Conservation (phyloP, 2,797 vertebrate genomes). For the Melanotaenia boesemani region DNA sequence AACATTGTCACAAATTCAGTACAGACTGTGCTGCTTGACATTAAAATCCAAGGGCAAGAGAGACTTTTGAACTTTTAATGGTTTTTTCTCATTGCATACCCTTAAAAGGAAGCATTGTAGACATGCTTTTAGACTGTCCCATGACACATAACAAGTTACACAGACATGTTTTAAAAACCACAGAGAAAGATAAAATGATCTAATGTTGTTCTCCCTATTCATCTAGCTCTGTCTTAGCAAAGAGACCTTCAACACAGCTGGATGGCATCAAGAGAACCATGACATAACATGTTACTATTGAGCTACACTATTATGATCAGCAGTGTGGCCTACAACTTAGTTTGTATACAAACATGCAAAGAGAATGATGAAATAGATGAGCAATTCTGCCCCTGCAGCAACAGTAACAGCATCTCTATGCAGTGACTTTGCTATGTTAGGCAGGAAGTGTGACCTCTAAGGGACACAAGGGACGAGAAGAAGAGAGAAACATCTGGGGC, state of each 20-base stretch:
- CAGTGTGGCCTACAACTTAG: constrained; percentile 36
- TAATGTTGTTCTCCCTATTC: neutral
- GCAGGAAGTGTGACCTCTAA: constrained; percentile 68
- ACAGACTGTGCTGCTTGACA: constrained; percentile 43
- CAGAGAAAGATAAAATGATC: constrained; percentile 7
- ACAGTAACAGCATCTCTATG: constrained; percentile 35
- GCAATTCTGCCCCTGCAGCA: constrained; percentile 32
- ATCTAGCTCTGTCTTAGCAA: constrained; percentile 9
- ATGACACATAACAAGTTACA: constrained; percentile 44
- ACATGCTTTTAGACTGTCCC: constrained; percentile 22
- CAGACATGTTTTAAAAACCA: constrained; percentile 38
- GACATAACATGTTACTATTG: constrained; percentile 19
- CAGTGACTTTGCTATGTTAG: constrained; percentile 48
- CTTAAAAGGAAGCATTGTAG: constrained; percentile 51
- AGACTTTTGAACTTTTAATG: constrained; percentile 50
- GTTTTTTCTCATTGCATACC: constrained; percentile 6
- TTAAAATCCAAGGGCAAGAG: constrained; percentile 19
- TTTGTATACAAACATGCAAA: constrained; percentile 22
- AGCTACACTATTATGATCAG: constrained; percentile 24
- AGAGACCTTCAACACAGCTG: constrained; percentile 56
- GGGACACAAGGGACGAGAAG: constrained; percentile 45
- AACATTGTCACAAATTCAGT: constrained; percentile 26
- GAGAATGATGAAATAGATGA: constrained; percentile 38
- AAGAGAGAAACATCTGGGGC: constrained; percentile 59
- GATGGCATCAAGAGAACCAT: constrained; percentile 48